Conservation (phyloP, 1,140 invertebrate species). For the Lysiphlebus fabarum region DNA sequence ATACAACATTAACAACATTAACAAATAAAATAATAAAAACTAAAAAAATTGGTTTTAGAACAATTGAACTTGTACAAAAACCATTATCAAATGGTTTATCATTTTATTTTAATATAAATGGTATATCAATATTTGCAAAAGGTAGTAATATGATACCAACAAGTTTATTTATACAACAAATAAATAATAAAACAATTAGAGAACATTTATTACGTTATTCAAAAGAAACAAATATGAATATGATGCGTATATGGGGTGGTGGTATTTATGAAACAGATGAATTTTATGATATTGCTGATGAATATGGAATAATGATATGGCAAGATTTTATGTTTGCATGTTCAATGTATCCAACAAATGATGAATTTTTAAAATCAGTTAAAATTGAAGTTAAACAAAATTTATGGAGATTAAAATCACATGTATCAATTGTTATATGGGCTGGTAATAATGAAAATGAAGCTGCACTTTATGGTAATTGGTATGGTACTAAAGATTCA, state of each 20-base stretch:
- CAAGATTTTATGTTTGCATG: slow-evolving; percentile 98
- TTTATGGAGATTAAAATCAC: slow-evolving; percentile 78
- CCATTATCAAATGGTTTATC: slow-evolving; percentile 67
- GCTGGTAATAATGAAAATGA: slow-evolving; percentile 99
- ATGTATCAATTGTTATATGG: slow-evolving; percentile 86
- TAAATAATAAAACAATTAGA: slow-evolving; percentile 54
- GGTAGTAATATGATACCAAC: slow-evolving; percentile 95
- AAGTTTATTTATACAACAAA: slow-evolving; percentile 79
- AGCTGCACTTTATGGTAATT: slow-evolving; percentile 78
- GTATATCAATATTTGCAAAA: slow-evolving; percentile 88
- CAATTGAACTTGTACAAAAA: slow-evolving; percentile 74
- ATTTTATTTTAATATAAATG: slow-evolving; percentile 90
- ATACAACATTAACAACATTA: slow-evolving; percentile 53
- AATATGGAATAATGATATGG: slow-evolving; percentile 81
- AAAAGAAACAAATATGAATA: slow-evolving; percentile 84
- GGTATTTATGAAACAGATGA: slow-evolving; percentile 90
- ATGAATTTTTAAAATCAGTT: slow-evolving; percentile 73
- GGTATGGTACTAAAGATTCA: slow-evolving; percentile 69
- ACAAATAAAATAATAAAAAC: slow-evolving; percentile 38
- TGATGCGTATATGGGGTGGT: slow-evolving; percentile 96
- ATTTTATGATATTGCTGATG: slow-evolving; percentile 85
- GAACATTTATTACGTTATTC: slow-evolving; percentile 68
- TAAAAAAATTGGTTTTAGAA: slow-evolving; percentile 78
- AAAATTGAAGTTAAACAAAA: slow-evolving; percentile 79
- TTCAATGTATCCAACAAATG: slow-evolving; percentile 83